Base-by-base conservation (phyloP, 2,113 vertebrate genomes). In the Onychorhynchus coronatus region DNA sequence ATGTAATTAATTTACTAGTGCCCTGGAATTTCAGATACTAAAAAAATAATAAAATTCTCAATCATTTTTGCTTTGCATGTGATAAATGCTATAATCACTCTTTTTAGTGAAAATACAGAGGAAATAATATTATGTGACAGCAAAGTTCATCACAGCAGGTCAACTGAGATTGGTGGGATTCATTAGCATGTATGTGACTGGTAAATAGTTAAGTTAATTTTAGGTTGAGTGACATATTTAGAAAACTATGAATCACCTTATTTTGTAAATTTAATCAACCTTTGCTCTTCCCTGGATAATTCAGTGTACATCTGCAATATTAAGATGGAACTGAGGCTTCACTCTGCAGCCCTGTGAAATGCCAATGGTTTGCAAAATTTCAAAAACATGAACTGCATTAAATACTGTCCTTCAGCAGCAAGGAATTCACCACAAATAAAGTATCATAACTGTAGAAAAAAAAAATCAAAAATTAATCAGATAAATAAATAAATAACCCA, bases 121-220 rank as follows among this genome's bases (percentile, higher is more conserved):
- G 58, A 88, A 96, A 95, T 71, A 84, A 50, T 78, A 84, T 84
- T 68, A 91, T 59, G 75, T 73, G 78, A 72, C 50, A 13, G 79
- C 55, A 58, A 81, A 82, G 84, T 93, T 95, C 95, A 93, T 94
- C 0, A 0, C 78, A 61, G 52, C 50, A 68, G 88, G 85, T 96
- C 80, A 11, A 96, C 63, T 90, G 84, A 91, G 71, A 92, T 71
- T 95, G 85, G 90, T 96, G 95, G 63, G 53, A 81, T 79, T 97
- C 92, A 97, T 97, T 97, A 97, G 93, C 72, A 94, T 95, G 76
- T 94, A 55, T 95, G 95, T 97, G 92, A 96, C 92, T 95, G 59
- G 93, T 96, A 97, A 98, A 98, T 96, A 97, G 97, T 79, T 93
- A 81, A 97, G 94, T 95, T 97, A 97, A 97, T 98, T 98, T 97